These are phyloP conservation scores for Limanda limanda DNA, from an alignment of 2,113 vertebrate species.

Conservation along the genomic window DNA sequence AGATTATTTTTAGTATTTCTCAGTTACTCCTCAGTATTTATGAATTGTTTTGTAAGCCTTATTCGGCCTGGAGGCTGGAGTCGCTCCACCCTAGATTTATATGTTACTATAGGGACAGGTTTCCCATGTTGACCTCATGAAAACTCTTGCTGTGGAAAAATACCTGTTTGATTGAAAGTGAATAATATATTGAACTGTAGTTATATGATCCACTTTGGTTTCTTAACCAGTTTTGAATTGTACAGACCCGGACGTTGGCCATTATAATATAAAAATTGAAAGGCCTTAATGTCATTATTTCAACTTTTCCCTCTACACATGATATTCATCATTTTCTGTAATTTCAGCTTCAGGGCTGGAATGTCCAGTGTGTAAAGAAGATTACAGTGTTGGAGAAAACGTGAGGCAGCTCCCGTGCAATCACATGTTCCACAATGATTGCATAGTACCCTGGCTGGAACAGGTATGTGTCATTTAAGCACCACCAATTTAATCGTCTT, in stretches of 20 bases:
- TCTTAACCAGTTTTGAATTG: not conserved
- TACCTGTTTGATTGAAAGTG: too few species aligned
- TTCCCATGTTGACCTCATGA: too few species aligned
- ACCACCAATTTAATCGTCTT: not conserved
- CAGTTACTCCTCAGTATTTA: too few species aligned
- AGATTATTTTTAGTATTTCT: too few species aligned
- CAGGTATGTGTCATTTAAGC: slow-evolving; percentile 83
- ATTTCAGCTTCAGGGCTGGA: slow-evolving; percentile 90
- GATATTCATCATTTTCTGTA: not conserved
- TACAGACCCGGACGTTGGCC: not conserved
- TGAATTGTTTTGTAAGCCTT: too few species aligned
- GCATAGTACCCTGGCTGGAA: slow-evolving; percentile 98
- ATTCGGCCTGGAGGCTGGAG: too few species aligned
- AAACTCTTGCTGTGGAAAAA: too few species aligned
- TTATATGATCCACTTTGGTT: too few species aligned
- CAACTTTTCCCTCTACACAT: not conserved
- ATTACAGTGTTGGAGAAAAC: slow-evolving; percentile 91
- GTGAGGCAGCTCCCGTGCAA: slow-evolving; percentile 98
- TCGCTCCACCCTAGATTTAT: too few species aligned
- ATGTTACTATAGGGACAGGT: too few species aligned
- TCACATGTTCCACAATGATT: slow-evolving; percentile 96
- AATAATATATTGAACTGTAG: too few species aligned
- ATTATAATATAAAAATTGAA: not conserved
- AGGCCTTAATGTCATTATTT: not conserved
- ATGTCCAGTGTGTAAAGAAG: slow-evolving; percentile 99